A percentile compares a stretch with the other conserved stretches of the same genome.
Conservation (phyloP, 2,797 vertebrate genomes). For the Moxostoma hubbsi region DNA sequence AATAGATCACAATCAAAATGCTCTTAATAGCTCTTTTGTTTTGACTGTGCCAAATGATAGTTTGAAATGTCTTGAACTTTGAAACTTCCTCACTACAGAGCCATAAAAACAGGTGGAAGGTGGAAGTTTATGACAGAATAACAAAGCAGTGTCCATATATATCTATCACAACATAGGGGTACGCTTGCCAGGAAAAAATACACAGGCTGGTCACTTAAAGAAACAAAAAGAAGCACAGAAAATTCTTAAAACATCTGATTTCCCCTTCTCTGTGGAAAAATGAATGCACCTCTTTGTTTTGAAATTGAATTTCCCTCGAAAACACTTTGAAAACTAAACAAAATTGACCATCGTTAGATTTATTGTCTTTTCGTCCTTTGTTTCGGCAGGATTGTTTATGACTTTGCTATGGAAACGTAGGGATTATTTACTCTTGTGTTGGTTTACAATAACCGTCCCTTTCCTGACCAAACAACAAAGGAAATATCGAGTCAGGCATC, state of each 20-base stretch:
- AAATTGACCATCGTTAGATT: slow-evolving; percentile 86
- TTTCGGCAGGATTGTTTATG: slow-evolving; percentile 76
- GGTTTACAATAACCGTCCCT: slow-evolving; percentile 84
- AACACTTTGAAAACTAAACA: slow-evolving; percentile 85
- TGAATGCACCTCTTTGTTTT: slow-evolving; percentile 74
- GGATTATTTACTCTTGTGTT: slow-evolving; percentile 83
- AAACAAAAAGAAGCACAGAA: slow-evolving; percentile 70
- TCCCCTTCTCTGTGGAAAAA: slow-evolving; percentile 81
- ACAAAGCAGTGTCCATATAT: slow-evolving; percentile 77
- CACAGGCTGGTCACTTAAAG: slow-evolving; percentile 37
- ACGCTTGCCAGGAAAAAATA: slow-evolving; percentile 74
- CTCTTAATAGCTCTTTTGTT: slow-evolving; percentile 61
- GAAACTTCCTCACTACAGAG: slow-evolving; percentile 75
- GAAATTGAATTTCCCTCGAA: slow-evolving; percentile 81
- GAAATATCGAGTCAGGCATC: slow-evolving; percentile 84
- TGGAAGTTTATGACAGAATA: slow-evolving; percentile 78
- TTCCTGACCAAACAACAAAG: slow-evolving; percentile 86
- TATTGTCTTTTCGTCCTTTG: slow-evolving; percentile 80
- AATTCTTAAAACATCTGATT: slow-evolving; percentile 72
- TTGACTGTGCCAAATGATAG: slow-evolving; percentile 63
- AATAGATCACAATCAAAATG: slow-evolving; percentile 8
- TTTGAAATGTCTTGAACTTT: slow-evolving; percentile 72
- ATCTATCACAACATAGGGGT: slow-evolving; percentile 75
- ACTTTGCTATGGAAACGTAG: slow-evolving; percentile 84
- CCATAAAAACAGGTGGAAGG: slow-evolving; percentile 78